A percentile compares a stretch with the other conserved stretches of the same genome.
Evolutionary conservation across 2,113 vertebrate genomes (phyloP).

Genomic region (Vimba vimba): DNA sequence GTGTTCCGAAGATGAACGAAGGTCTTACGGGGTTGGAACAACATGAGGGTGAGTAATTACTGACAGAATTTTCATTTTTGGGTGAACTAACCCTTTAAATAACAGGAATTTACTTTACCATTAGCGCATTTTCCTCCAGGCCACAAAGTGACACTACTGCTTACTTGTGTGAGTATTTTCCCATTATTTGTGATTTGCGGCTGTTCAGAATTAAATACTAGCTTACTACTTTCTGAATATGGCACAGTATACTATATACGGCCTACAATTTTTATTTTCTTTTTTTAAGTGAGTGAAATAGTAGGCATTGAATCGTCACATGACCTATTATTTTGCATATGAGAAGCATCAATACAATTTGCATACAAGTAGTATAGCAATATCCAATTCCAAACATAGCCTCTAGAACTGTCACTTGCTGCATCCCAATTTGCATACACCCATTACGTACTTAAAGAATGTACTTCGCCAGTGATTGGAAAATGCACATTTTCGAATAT

Average conservation of each 20-base stretch:
- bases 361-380: neutral
- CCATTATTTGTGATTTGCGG: conserved; percentile 22
- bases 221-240: neutral
- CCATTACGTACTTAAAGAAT: neutral
- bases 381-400: neutral
- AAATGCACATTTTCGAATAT: neutral
- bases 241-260: neutral
- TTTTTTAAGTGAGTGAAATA: neutral
- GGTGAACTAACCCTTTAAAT: too few relatives aligned
- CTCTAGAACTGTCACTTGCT: neutral
- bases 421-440: neutral
- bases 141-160: conserved; percentile 37
- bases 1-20: too few relatives aligned
- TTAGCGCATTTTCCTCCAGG: neutral
- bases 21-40: too few relatives aligned
- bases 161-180: conserved; percentile 37
- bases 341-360: neutral
- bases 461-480: neutral
- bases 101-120: neutral
- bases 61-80: too few relatives aligned
- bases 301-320: neutral
- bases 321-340: neutral
- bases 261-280: neutral
- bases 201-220: neutral
- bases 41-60: too few relatives aligned